phyloP scores from a whole-genome alignment of 2,888 invertebrate genomes.

The Biston betularia region DNA sequence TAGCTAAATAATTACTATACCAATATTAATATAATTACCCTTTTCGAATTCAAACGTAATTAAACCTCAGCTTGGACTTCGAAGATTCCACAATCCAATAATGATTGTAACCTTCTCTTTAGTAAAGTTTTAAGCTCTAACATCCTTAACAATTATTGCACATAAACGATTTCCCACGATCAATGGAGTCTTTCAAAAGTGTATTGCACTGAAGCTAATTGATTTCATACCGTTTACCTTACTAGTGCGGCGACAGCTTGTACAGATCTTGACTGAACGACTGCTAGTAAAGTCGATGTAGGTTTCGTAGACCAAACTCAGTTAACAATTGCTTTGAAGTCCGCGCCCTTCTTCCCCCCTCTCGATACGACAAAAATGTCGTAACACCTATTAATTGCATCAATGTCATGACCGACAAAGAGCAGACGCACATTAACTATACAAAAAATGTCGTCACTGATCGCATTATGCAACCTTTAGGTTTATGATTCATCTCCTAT shows the following conservation, averaged over 20 bases:
- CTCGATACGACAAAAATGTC: background rate
- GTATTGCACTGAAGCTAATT: conserved; percentile 7
- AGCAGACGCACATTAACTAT: too few species aligned
- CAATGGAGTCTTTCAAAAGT: background rate
- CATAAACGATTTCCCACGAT: conserved; percentile 2
- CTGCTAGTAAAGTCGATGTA: background rate
- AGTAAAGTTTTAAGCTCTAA: conserved; percentile 34
- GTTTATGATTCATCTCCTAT: background rate
- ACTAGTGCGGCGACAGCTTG: background rate
- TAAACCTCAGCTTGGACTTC: conserved; percentile 12
- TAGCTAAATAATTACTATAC: conserved; percentile 15
- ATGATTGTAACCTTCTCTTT: conserved; percentile 17
- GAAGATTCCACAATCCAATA: conserved; percentile 28
- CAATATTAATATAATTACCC: conserved; percentile 21
- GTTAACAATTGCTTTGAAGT: background rate
- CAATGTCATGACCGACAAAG: background rate
- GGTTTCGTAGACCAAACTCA: conserved; percentile 7
- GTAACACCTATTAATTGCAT: background rate
- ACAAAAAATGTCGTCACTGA: too few species aligned
- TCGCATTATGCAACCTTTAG: background rate
- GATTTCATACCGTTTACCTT: conserved; percentile 5
- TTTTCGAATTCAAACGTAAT: conserved; percentile 23
- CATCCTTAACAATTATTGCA: conserved; percentile 25
- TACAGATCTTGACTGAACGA: background rate
- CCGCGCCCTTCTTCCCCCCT: background rate